A percentile compares a stretch with the other conserved stretches of the same genome.
Evolutionary conservation across 2,797 vertebrate species (phyloP).

Genomic region (Onychomys torridus): DNA sequence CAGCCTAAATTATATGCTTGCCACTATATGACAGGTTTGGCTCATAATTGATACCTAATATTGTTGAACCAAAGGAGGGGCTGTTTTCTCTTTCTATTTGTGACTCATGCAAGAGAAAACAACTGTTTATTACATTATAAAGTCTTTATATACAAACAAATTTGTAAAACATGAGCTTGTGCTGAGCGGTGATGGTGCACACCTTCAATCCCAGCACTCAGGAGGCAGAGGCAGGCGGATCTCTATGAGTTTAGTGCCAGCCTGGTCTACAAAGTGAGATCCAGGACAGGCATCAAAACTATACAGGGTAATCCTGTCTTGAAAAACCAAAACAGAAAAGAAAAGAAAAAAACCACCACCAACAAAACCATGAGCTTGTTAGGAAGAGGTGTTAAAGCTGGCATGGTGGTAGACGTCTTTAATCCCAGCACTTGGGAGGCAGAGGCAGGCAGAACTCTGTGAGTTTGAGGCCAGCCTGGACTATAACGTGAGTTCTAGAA

Average conservation of each 20-base stretch:
- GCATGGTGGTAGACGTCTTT: background rate
- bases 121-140: background rate
- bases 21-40: background rate
- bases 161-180: conserved; percentile 24
- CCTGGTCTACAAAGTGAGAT: too few relatives aligned
- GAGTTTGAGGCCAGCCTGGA: background rate
- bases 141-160: background rate
- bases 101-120: conserved; percentile 25
- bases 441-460: background rate
- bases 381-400: too few relatives aligned
- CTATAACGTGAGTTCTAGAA: background rate
- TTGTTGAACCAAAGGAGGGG: background rate
- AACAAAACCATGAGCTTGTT: too few relatives aligned
- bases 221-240: background rate
- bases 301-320: too few relatives aligned
- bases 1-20: background rate
- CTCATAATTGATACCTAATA: background rate
- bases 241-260: background rate
- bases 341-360: too few relatives aligned
- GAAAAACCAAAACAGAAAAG: too few relatives aligned
- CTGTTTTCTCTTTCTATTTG: conserved; percentile 42
- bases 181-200: accelerated
- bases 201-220: background rate
- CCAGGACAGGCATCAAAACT: too few relatives aligned
- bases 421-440: background rate